Percentiles rank a stretch among this genome's conserved stretches.
phyloP scores from a whole-genome alignment of 1,140 invertebrate genomes.

The Drosophila setifemur region DNA sequence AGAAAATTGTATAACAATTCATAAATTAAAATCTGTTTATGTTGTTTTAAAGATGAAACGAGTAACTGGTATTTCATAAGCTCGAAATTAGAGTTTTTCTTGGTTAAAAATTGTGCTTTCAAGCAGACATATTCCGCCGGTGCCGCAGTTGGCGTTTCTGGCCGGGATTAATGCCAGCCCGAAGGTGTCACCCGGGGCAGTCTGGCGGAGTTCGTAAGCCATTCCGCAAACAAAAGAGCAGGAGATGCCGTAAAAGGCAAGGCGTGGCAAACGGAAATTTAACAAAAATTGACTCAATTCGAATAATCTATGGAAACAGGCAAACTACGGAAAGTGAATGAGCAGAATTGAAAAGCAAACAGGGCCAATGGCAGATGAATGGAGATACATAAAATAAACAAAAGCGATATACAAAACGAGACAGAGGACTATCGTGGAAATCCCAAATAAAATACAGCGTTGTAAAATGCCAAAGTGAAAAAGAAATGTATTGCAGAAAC shows the following conservation, averaged over 20 bases:
- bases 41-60: too few relatives aligned
- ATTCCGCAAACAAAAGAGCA: constrained; percentile 14
- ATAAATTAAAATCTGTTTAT: too few relatives aligned
- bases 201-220: constrained; percentile 17
- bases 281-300: constrained; percentile 80
- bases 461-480: constrained; percentile 43
- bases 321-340: constrained; percentile 1
- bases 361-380: constrained; percentile 10
- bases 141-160: constrained; percentile 11
- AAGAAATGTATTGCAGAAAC: constrained; percentile 30
- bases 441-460: constrained; percentile 1
- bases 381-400: constrained; percentile 37
- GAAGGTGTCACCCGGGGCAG: constrained; percentile 6
- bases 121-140: constrained; percentile 62
- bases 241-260: constrained; percentile 20
- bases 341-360: neutral
- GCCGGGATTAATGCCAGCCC: constrained; percentile 56
- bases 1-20: too few relatives aligned
- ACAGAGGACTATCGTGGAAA: constrained; percentile 4
- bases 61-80: too few relatives aligned
- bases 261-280: constrained; percentile 64
- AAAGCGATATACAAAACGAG: constrained; percentile 23
- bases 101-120: constrained; percentile 80
- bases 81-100: too few relatives aligned
- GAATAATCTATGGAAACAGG: constrained; percentile 56